Base-by-base conservation (phyloP, 2,888 invertebrate genomes). In the Drosophila ezoana region DNA sequence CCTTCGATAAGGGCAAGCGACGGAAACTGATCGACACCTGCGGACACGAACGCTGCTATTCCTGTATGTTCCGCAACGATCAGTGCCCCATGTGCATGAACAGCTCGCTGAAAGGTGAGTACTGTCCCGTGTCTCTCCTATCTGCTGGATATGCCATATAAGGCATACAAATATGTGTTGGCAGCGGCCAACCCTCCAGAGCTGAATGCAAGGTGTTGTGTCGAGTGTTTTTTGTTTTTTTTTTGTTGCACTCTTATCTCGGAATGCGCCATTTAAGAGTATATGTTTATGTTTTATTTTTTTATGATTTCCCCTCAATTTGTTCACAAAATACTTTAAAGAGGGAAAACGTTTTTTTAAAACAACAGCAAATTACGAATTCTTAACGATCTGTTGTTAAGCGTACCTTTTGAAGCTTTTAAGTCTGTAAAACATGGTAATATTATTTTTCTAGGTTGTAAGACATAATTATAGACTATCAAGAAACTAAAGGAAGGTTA, bases 1-100 rank as follows among this genome's bases (percentile, higher is more conserved):
- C 98, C 86, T 98, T 98, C 93, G 98, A 98, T 93, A 97, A 98
- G 93, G 98, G 98, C 93, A 98, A 98, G 93, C 98, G 98, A 93
- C 95, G 98, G 93, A 96, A 97, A 92, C 94, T 98, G 90, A 98
- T 98, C 91, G 98, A 98, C 93, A 96, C 97, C 71, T 98, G 98
- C 93, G 98, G 98, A 81, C 98, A 98, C 94, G 98, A 98, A 92
- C 94, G 98, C 73, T 98, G 98, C 93, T 98, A 98, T 94, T 96
- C 97, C 81, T 98, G 98, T 93, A 96, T 98, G 95, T 97, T 98
- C 93, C 95, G 95, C 87, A 97, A 96, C 93, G 97, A 97, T 92
- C 95, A 95, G 76, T 98, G 98, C 92, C 98, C 98, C 38, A 94
- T 98, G 76, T 98, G 98, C 92, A 94, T 92, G 91, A 93, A 93